phyloP scores from a whole-genome alignment of 1,140 invertebrate species.

The Drosophila navojoa region DNA sequence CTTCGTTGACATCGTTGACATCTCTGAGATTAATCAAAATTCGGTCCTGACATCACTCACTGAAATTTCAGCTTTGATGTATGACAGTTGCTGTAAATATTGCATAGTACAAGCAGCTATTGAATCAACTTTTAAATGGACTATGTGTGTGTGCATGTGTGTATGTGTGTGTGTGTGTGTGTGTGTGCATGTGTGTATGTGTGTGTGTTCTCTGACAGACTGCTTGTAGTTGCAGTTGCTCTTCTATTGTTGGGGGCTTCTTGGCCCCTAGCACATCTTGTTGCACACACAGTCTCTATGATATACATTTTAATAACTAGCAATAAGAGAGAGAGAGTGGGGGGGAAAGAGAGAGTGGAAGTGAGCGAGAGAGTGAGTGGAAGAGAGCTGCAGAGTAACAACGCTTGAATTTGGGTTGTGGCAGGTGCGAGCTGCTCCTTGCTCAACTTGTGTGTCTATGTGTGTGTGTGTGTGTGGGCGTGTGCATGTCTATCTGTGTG shows the following conservation, averaged over 20 bases:
- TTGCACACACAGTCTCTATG: slow-evolving; percentile 30
- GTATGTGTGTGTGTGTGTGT: too few species aligned
- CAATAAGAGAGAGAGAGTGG: too few species aligned
- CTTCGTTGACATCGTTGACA: too few species aligned
- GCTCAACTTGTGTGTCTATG: not conserved
- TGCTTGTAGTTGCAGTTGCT: slow-evolving; percentile 4
- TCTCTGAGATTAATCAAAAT: too few species aligned
- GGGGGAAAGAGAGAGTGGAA: too few species aligned
- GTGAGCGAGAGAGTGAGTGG: too few species aligned
- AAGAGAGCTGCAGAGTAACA: not conserved
- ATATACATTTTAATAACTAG: too few species aligned
- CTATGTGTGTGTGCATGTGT: not conserved
- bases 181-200: not conserved
- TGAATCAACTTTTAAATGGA: not conserved
- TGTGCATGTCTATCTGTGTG: slow-evolving; percentile 20
- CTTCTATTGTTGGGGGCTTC: not conserved
- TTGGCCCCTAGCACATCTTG: slow-evolving; percentile 31
- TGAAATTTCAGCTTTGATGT: too few species aligned
- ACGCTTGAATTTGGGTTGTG: not conserved
- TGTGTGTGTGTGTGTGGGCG: slow-evolving; percentile 6
- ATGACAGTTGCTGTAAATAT: not conserved
- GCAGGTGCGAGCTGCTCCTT: not conserved
- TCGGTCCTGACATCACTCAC: too few species aligned
- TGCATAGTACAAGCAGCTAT: not conserved
- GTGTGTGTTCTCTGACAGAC: not conserved